These are phyloP conservation scores for Brachionus sp. DNA, from an alignment of 1,140 invertebrate species.

Conservation along the genomic window DNA sequence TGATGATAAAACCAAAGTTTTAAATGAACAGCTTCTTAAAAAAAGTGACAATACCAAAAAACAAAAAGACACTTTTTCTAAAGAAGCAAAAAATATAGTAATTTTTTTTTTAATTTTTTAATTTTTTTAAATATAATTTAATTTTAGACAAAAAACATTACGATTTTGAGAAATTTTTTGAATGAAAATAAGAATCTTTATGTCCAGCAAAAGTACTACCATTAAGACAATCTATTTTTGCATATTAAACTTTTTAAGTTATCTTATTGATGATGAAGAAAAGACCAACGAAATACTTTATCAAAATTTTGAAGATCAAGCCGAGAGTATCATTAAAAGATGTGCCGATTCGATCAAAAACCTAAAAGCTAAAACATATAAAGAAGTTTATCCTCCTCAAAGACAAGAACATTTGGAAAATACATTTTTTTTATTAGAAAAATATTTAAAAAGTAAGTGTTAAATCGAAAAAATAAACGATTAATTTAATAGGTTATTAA, in stretches of 20 bases:
- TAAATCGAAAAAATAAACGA: neutral
- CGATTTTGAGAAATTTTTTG: slow-evolving; percentile 30
- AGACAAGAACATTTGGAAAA: slow-evolving; percentile 15
- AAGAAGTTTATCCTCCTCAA: slow-evolving; percentile 1
- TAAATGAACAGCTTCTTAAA: slow-evolving; percentile 26
- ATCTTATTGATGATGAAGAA: neutral
- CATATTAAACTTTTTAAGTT: neutral
- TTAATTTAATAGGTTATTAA: neutral
- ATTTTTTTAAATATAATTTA: neutral
- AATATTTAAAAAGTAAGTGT: slow-evolving; percentile 44
- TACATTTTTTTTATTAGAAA: slow-evolving; percentile 20
- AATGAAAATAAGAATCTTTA: slow-evolving; percentile 24
- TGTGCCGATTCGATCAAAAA: slow-evolving; percentile 9
- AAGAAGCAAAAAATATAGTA: slow-evolving; percentile 37
- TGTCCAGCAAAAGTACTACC: slow-evolving; percentile 23
- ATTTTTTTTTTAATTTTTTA: neutral
- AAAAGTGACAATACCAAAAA: slow-evolving; percentile 15
- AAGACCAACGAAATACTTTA: neutral
- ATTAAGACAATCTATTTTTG: neutral
- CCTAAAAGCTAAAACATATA: slow-evolving; percentile 6
- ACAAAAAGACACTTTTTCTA: neutral
- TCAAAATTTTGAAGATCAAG: slow-evolving; percentile 25
- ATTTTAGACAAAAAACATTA: slow-evolving; percentile 24
- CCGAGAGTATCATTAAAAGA: slow-evolving; percentile 26
- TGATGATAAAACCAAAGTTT: neutral